Base-by-base conservation (phyloP, 1,140 invertebrate genomes). In the Neomicropteryx cornuta region DNA sequence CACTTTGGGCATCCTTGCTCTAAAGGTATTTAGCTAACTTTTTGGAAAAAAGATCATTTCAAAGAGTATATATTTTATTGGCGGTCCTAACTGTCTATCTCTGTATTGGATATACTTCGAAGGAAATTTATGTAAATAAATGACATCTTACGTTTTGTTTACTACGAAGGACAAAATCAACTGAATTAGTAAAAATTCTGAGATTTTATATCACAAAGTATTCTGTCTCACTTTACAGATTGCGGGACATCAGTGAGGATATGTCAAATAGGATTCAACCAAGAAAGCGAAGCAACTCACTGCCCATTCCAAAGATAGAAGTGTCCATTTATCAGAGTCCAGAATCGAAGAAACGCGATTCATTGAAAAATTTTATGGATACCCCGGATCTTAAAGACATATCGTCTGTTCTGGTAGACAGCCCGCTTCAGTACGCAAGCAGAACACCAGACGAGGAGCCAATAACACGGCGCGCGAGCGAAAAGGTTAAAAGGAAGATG, bases 241-340 rank as follows among this genome's bases (percentile, higher is more conserved):
- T 91, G 23, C 70, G 83, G 38, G 82, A 84, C 47, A 85, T 90
- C 37, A 83, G 75, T 43, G 86, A 90, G 55, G 81, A 88, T 48
- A 75, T 75, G 20, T 76, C 77, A 1, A 73, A 73, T 28, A 74
- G 78, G 39, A 76, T 81, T 43, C 81, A 83, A 44, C 84, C 81
- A 2, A 66, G 89, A 37, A 77, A 82, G 50, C 67, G 92, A 35
- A 94, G 91, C 48, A 91, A 89, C 54, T 96, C 92, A 0, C 63
- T 96, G 31, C 92, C 92, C 0, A 91, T 93, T 57, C 89, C 89
- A 6, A 91, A 94, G 71, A 89, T 91, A 30, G 83, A 91, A 59
- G 77, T 92, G 3, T 87, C 86, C 0, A 68, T 89, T 34, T 87
- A 87, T 54, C 81, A 87, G 49, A 82, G 76, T 45, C 75, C 76